These are phyloP conservation scores for Ptilodon capucinus DNA, from an alignment of 2,888 invertebrate genomes.

Conservation along the genomic window DNA sequence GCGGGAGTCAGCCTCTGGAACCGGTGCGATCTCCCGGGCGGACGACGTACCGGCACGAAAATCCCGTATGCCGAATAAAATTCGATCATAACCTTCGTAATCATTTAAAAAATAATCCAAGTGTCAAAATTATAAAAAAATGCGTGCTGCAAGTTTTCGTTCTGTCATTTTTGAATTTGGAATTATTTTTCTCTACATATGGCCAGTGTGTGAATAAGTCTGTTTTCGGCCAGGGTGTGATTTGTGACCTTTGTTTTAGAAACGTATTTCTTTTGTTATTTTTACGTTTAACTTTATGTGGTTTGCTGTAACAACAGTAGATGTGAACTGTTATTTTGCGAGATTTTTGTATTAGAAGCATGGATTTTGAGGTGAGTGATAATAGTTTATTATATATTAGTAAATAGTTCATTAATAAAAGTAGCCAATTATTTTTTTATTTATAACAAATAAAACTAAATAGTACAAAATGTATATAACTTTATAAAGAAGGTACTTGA, in stretches of 20 bases:
- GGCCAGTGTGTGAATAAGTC: constrained; percentile 51
- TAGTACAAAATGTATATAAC: no score
- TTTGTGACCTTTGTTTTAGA: constrained; percentile 44
- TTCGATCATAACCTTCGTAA: constrained; percentile 39
- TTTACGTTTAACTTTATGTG: constrained; percentile 6
- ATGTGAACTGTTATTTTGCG: constrained; percentile 24
- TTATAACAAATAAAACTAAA: no score
- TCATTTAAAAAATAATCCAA: constrained; percentile 37
- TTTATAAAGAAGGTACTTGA: no score
- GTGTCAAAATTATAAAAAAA: constrained; percentile 38
- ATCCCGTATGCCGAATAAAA: constrained; percentile 35
- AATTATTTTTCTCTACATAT: constrained; percentile 42
- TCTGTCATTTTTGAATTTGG: constrained; percentile 50
- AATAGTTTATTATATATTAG: neutral
- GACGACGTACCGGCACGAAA: constrained; percentile 42
- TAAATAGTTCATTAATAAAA: neutral
- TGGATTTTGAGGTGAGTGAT: constrained; percentile 26
- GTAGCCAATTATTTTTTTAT: no score
- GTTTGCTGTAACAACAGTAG: constrained; percentile 1
- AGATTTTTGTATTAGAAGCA: constrained; percentile 10
- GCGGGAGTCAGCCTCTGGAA: constrained; percentile 72
- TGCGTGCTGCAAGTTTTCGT: constrained; percentile 32
- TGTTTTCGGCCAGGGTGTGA: constrained; percentile 36
- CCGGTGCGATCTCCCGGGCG: constrained; percentile 67
- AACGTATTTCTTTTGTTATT: constrained; percentile 12